A percentile compares a stretch with the other conserved stretches of the same genome.
Evolutionary conservation across 2,113 vertebrate genomes (phyloP).

Genomic region (Ranitomeya imitator): DNA sequence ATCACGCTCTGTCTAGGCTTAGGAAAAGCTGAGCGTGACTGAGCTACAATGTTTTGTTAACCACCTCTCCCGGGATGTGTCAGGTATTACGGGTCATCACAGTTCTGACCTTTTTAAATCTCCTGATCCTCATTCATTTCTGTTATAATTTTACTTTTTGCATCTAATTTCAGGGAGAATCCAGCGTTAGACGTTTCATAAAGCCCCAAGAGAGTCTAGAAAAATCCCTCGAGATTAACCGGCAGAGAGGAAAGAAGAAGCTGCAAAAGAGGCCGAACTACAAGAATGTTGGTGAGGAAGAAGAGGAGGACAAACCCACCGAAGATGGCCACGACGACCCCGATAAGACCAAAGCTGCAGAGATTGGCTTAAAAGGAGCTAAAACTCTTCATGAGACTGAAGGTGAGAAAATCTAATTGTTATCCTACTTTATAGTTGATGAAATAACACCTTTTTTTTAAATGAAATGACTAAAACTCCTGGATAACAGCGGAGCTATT

Average conservation of each 20-base stretch:
- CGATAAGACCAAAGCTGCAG: slow-evolving; percentile 83
- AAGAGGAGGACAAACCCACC: slow-evolving; percentile 85
- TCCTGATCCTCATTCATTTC: background rate
- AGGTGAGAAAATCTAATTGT: slow-evolving; percentile 76
- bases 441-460: too few species aligned
- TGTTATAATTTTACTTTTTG: background rate
- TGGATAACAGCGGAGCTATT: too few species aligned
- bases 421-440: background rate
- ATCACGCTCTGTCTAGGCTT: too few species aligned
- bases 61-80: too few species aligned
- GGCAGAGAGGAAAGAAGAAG: slow-evolving; percentile 88
- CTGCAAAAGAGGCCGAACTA: slow-evolving; percentile 95
- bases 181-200: slow-evolving; percentile 87
- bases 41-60: too few species aligned
- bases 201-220: slow-evolving; percentile 92
- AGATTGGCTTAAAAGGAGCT: slow-evolving; percentile 83
- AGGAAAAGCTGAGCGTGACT: too few species aligned
- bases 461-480: too few species aligned
- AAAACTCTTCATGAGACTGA: slow-evolving; percentile 90
- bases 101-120: background rate
- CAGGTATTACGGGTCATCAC: too few species aligned
- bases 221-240: slow-evolving; percentile 92
- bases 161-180: slow-evolving; percentile 61
- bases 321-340: slow-evolving; percentile 76
- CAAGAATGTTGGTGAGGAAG: slow-evolving; percentile 97